Evolutionary conservation across 1,140 invertebrate genomes (phyloP).

Genomic region (Pemphigus obesinymphae): DNA sequence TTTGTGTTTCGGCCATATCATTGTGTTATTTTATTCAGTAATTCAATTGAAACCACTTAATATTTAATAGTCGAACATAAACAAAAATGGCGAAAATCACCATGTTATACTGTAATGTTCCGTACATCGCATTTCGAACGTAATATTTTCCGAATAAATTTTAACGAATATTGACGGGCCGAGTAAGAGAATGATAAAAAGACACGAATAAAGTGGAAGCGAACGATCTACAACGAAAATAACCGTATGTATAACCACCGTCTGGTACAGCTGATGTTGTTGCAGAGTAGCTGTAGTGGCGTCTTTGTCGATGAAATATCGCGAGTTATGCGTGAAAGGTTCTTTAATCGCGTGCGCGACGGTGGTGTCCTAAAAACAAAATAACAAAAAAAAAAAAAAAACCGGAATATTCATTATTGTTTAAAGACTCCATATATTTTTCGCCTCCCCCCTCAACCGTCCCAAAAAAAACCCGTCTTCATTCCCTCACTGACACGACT

Average conservation of each 20-base stretch:
- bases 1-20: too few relatives aligned
- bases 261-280: neutral
- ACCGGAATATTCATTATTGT: slow-evolving; percentile 10
- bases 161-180: neutral
- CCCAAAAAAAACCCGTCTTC: too few relatives aligned
- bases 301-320: neutral
- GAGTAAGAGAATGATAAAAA: neutral
- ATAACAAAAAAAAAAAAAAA: too few relatives aligned
- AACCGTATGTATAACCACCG: neutral
- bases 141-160: too few relatives aligned
- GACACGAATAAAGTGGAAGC: neutral
- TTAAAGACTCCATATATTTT: neutral
- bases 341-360: neutral
- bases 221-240: neutral
- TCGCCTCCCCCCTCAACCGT: too few relatives aligned
- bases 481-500: neutral
- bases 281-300: neutral
- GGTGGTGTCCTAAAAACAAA: neutral
- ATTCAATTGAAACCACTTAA: too few relatives aligned
- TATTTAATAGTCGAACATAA: too few relatives aligned
- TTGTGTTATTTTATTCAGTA: too few relatives aligned
- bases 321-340: neutral
- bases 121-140: too few relatives aligned
- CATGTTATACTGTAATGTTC: too few relatives aligned
- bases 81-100: too few relatives aligned